Conservation (phyloP, 1,140 invertebrate genomes). For the Drosophila sp. region DNA sequence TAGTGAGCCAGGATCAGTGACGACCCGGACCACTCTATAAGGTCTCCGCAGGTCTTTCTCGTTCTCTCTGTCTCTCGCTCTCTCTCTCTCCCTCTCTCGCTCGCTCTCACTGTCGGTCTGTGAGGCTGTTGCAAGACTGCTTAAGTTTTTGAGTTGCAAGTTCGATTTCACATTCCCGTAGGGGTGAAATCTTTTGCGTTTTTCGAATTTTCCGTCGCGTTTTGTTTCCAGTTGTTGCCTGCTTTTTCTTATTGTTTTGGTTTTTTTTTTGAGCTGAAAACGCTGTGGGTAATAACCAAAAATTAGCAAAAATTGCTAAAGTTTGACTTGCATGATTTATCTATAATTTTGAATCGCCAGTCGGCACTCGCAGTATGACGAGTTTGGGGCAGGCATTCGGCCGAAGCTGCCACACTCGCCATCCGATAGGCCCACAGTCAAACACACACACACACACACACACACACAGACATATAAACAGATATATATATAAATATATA, state of each 20-base stretch:
- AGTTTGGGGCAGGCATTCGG: constrained; percentile 10
- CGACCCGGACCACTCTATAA: constrained; percentile 13
- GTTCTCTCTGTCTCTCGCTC: not conserved
- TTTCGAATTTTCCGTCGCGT: constrained; percentile 52
- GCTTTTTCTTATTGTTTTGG: constrained; percentile 2
- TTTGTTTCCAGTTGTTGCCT: constrained; percentile 48
- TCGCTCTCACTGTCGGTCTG: not conserved
- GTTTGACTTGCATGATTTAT: constrained; percentile 84
- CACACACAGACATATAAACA: constrained; percentile 47
- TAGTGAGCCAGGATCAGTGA: constrained; percentile 53
- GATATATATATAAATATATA: too few species aligned
- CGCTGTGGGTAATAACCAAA: constrained; percentile 82
- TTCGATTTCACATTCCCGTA: constrained; percentile 83
- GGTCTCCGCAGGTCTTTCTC: constrained; percentile 25
- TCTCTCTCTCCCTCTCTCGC: not conserved
- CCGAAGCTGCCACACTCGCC: constrained; percentile 58
- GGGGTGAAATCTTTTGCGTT: constrained; percentile 74
- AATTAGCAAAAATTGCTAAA: constrained; percentile 83
- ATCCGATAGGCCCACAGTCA: constrained; percentile 73
- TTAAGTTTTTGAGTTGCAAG: constrained; percentile 51
- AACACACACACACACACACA: constrained; percentile 51
- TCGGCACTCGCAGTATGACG: constrained; percentile 50
- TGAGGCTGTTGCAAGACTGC: constrained; percentile 23
- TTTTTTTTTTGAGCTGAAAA: constrained; percentile 42
- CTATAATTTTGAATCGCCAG: constrained; percentile 80